Percentiles rank a stretch among this genome's conserved stretches.
These are phyloP conservation scores for Physella acuta DNA, from an alignment of 1,140 invertebrate genomes.

Conservation along the genomic window DNA sequence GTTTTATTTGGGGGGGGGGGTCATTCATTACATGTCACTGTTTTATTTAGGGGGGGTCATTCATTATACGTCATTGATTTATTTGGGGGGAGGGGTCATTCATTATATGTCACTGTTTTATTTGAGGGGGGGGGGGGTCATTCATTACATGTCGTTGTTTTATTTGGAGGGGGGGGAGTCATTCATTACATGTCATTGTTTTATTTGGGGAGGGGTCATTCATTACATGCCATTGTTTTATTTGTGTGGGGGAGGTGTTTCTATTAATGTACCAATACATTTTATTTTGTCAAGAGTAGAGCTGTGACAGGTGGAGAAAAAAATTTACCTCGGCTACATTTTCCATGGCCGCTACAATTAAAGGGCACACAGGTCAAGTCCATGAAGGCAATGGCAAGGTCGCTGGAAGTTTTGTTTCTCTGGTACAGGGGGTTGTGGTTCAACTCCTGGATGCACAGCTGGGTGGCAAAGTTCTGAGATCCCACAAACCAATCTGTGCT, in stretches of 20 bases:
- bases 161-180: neutral
- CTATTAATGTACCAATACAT: neutral
- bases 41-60: neutral
- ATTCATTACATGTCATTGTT: neutral
- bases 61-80: neutral
- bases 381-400: slow-evolving; percentile 3
- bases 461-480: neutral
- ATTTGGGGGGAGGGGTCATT: neutral
- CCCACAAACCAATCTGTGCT: neutral
- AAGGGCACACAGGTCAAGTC: slow-evolving; percentile 18
- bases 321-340: slow-evolving; percentile 13
- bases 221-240: neutral
- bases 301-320: neutral
- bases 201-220: neutral
- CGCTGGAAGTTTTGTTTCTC: neutral
- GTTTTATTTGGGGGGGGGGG: neutral
- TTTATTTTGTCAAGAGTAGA: neutral
- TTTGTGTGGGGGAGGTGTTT: neutral
- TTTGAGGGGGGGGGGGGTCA: no score
- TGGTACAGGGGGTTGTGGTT: slow-evolving; percentile 14
- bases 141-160: neutral
- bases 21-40: neutral
- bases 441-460: neutral
- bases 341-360: slow-evolving; percentile 23
- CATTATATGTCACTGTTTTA: neutral